Evolutionary conservation across 2,797 vertebrate genomes (phyloP).

Genomic region (Scolopax bukidnonensis): DNA sequence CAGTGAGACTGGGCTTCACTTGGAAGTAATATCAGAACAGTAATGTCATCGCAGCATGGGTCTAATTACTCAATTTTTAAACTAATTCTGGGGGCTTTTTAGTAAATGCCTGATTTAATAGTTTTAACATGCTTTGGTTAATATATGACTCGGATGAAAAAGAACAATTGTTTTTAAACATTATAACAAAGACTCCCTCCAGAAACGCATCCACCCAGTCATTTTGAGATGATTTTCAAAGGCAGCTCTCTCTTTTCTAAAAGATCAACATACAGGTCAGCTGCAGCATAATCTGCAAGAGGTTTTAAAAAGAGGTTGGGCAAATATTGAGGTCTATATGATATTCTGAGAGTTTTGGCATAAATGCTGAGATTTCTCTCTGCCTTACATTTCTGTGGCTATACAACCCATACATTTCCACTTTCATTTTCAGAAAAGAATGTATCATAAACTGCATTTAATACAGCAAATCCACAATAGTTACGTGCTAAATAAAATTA

Average conservation of each 20-base stretch:
- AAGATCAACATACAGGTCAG: background rate
- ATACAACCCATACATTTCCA: background rate
- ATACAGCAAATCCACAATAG: background rate
- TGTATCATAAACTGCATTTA: background rate
- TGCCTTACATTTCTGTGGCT: background rate
- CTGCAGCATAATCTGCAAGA: background rate
- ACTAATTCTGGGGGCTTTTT: slow-evolving; percentile 72
- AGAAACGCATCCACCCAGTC: background rate
- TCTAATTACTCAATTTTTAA: slow-evolving; percentile 77
- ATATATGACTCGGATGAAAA: slow-evolving; percentile 47
- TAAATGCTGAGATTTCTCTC: background rate
- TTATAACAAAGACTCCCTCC: background rate
- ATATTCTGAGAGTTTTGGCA: background rate
- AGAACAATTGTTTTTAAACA: slow-evolving; percentile 58
- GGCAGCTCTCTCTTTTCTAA: background rate
- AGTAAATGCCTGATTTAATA: slow-evolving; percentile 60
- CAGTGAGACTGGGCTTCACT: slow-evolving; percentile 36
- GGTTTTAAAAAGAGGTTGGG: background rate
- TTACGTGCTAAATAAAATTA: background rate
- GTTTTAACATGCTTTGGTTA: slow-evolving; percentile 47
- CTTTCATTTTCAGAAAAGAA: background rate
- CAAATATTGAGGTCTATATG: fast-evolving
- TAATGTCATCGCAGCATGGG: slow-evolving; percentile 67
- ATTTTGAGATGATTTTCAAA: background rate
- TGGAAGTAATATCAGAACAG: slow-evolving; percentile 54